phyloP scores from a whole-genome alignment of 92 coral and sea anemone genomes.

The Porites lobata region DNA sequence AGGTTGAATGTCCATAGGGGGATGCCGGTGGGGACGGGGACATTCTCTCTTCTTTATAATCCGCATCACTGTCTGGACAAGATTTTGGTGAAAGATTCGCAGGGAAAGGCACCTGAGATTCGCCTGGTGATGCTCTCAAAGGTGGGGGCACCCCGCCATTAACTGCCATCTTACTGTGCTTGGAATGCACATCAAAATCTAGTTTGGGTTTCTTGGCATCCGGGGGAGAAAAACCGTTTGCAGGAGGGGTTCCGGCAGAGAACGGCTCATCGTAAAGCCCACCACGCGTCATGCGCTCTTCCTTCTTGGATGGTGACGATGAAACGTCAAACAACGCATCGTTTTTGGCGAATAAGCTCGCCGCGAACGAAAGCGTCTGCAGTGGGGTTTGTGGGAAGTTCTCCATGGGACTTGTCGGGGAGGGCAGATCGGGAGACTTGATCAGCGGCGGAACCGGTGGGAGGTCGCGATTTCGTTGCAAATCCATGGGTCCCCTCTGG shows the following conservation, averaged over 20 bases:
- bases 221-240: slow-evolving; percentile 26
- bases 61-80: slow-evolving; percentile 40
- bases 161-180: not conserved
- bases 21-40: slow-evolving; percentile 50
- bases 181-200: not conserved
- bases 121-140: slow-evolving; percentile 35
- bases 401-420: slow-evolving; percentile 74
- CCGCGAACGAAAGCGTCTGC: slow-evolving; percentile 51
- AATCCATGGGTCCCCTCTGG: slow-evolving; percentile 17
- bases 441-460: slow-evolving; percentile 83
- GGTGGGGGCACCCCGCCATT: slow-evolving; percentile 36
- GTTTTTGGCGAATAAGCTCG: slow-evolving; percentile 33
- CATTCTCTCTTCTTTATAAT: slow-evolving; percentile 32
- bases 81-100: slow-evolving; percentile 51
- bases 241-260: slow-evolving; percentile 23
- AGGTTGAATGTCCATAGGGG: slow-evolving; percentile 8
- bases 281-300: slow-evolving; percentile 28
- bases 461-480: slow-evolving; percentile 61
- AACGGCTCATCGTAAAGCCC: slow-evolving; percentile 39
- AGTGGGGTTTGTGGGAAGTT: slow-evolving; percentile 30
- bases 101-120: slow-evolving; percentile 43
- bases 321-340: slow-evolving; percentile 21
- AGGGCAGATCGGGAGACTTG: slow-evolving; percentile 64
- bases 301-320: slow-evolving; percentile 11
- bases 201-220: slow-evolving; percentile 40